Conservation (phyloP, 2,113 vertebrate genomes). For the Gasterosteus aculeatus region DNA sequence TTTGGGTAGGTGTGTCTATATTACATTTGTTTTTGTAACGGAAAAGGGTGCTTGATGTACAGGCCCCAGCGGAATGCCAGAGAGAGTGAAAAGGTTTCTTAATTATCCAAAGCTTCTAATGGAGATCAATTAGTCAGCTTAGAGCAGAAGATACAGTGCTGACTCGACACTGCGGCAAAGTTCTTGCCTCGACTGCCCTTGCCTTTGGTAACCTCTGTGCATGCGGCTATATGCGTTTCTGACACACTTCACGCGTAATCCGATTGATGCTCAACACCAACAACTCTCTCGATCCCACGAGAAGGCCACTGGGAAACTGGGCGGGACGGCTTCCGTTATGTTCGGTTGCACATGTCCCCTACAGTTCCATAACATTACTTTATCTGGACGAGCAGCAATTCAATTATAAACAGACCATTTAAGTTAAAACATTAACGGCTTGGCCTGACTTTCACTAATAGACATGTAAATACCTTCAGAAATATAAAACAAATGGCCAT, state of each 20-base stretch:
- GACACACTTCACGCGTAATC: slow-evolving; percentile 42
- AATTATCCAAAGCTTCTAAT: slow-evolving; percentile 69
- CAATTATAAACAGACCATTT: background rate
- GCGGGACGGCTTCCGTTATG: background rate
- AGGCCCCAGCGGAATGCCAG: slow-evolving; percentile 27
- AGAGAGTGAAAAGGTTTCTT: slow-evolving; percentile 37
- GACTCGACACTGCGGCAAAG: slow-evolving; percentile 31
- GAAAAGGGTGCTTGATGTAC: slow-evolving; percentile 9
- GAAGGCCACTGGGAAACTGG: slow-evolving; percentile 4
- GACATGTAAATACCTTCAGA: background rate
- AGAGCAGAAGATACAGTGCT: slow-evolving; percentile 23
- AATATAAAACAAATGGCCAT: background rate
- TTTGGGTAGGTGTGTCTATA: slow-evolving; percentile 5
- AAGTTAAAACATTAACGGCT: background rate
- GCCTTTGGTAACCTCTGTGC: slow-evolving; percentile 41
- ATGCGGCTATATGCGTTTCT: slow-evolving; percentile 42
- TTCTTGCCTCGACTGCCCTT: slow-evolving; percentile 34
- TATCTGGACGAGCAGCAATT: too few species aligned
- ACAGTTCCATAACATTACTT: too few species aligned
- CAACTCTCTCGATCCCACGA: slow-evolving; percentile 22
- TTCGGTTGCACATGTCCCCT: too few species aligned
- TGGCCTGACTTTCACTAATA: background rate
- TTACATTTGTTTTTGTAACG: slow-evolving; percentile 2
- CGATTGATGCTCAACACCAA: slow-evolving; percentile 27
- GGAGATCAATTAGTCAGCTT: slow-evolving; percentile 75